Base-by-base conservation (phyloP, 2,888 invertebrate species). In the Pharmacophagus antenor region DNA sequence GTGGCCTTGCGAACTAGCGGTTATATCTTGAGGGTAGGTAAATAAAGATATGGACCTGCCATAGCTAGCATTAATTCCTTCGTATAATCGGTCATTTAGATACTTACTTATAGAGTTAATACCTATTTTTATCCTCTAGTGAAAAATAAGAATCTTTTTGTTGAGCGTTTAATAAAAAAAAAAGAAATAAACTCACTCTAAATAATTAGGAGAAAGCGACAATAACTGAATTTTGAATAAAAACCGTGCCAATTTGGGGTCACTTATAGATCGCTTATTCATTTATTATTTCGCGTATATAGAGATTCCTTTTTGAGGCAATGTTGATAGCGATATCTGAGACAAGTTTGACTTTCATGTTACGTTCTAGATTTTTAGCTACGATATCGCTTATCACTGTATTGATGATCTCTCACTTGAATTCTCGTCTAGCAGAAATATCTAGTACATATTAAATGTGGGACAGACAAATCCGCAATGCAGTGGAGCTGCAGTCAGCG, bases 401-500 rank as follows among this genome's bases (percentile, higher is more conserved):
- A 21, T 47, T 15, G 21, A 47, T 47, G 15, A 21, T 15, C 15
- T 15, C 12, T 15, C 21, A 22, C 20, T 47, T 47, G 46, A 22
- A 15, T 10, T 21, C n/a, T n/a, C n/a, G 46, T 47, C 15, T 20
- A 20, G 12, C 12, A 10, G 15, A 47, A 23, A 48, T 21, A 6
- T 48, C 22, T 58, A 23, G 46, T 47, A 47, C 37, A 18, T 37
- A 58, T 48, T 48, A n/a, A 1, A 27, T 47, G 46, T 50, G 31
- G 21, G 48, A 31, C 53, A 20, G 53, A 6, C 15, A 44, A 31
- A 48, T 15, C 58, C 47, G 58, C 58, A 58, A 58, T 58, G 58
- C 58, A 58, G 58, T 48, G 31, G 31, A 31, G 2, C 15, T 15
- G 31, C 31, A 21, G 25, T 31, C 37, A 22, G 48, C 21, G 56